Percentiles rank a stretch among this genome's conserved stretches.
Conservation (phyloP, 2,113 vertebrate species). For the Oreochromis niloticus region DNA sequence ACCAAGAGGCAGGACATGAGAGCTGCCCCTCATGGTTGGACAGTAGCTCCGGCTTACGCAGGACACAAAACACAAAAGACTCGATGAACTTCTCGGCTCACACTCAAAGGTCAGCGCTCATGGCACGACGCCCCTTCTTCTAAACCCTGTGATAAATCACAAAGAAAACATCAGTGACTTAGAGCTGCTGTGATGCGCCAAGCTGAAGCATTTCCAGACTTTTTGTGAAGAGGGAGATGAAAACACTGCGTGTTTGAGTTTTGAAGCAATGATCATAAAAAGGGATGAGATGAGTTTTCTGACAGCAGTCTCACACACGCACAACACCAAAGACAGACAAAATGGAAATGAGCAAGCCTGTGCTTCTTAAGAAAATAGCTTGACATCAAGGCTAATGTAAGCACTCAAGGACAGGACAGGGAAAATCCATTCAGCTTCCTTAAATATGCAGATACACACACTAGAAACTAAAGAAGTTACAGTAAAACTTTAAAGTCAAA, state of each 20-base stretch:
- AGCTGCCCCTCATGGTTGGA: conserved; percentile 70
- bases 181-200: background rate
- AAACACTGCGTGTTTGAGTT: background rate
- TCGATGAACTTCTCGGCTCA: conserved; percentile 22
- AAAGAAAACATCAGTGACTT: background rate
- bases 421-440: background rate
- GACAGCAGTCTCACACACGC: too few species aligned
- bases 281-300: background rate
- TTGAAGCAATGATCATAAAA: background rate
- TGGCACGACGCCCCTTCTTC: conserved; percentile 30
- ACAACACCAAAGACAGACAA: background rate
- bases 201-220: background rate
- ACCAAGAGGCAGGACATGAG: conserved; percentile 70
- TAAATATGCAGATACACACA: background rate
- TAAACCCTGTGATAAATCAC: conserved; percentile 27
- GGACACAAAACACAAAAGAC: conserved; percentile 18
- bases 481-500: background rate
- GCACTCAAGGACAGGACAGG: background rate
- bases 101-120: conserved; percentile 57
- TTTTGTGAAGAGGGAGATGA: background rate
- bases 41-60: conserved; percentile 26
- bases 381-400: background rate
- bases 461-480: background rate
- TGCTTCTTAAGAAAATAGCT: background rate
- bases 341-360: background rate